Evolutionary conservation across 2,113 vertebrate species (phyloP).

Genomic region (Dendrocopos noguchii): DNA sequence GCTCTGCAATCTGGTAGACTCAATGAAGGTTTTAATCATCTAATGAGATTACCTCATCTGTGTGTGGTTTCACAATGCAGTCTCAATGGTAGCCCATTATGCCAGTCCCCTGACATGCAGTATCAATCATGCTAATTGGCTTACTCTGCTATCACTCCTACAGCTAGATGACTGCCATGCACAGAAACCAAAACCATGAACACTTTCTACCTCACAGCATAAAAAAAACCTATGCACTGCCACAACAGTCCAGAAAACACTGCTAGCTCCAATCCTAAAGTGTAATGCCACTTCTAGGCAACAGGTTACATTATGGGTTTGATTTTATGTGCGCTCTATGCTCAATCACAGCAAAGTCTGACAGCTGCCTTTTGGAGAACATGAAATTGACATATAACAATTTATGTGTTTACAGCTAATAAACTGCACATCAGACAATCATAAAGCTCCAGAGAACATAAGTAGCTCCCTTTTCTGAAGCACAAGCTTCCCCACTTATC

Average conservation of each 20-base stretch:
- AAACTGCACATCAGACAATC: not conserved
- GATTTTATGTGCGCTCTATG: not conserved
- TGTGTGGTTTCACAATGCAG: slow-evolving; percentile 53
- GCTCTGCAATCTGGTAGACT: slow-evolving; percentile 49
- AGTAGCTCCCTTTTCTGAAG: not conserved
- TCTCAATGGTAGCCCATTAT: slow-evolving; percentile 69
- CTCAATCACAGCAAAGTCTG: not conserved
- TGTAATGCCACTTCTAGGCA: not conserved
- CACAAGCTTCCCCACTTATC: not conserved
- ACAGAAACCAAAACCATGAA: not conserved
- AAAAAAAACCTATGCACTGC: not conserved
- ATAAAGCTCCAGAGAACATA: not conserved
- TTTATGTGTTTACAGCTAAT: not conserved
- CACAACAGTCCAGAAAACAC: not conserved
- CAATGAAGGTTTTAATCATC: slow-evolving; percentile 66
- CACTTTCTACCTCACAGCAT: not conserved
- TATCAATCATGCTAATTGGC: slow-evolving; percentile 63
- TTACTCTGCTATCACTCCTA: slow-evolving; percentile 38
- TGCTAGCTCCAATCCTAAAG: not conserved
- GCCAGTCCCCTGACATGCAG: slow-evolving; percentile 66
- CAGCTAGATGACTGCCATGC: not conserved
- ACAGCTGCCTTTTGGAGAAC: not conserved
- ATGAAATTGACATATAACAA: not conserved
- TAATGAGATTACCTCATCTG: slow-evolving; percentile 76
- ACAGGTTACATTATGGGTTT: not conserved